Percentiles rank a stretch among this genome's conserved stretches.
Evolutionary conservation across 2,797 vertebrate genomes (phyloP).

Genomic region (Merluccius polli): DNA sequence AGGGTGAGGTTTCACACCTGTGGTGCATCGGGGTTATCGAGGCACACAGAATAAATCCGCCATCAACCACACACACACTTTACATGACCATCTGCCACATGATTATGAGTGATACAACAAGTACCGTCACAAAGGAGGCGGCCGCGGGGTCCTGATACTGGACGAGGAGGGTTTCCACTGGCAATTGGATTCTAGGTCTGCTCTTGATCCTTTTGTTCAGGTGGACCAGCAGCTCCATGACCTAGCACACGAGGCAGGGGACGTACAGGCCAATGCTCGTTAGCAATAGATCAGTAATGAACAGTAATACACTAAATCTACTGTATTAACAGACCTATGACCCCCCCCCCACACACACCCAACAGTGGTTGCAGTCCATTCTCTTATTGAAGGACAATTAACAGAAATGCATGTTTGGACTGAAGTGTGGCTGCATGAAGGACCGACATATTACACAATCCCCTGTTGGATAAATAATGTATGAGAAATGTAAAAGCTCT

Average conservation of each 20-base stretch:
- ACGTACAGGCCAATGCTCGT: not conserved
- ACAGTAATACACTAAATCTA: not conserved
- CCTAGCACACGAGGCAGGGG: conserved; percentile 63
- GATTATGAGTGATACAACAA: conserved; percentile 13
- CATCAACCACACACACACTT: too few species aligned
- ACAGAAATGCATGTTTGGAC: not conserved
- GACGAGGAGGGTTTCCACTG: conserved; percentile 93
- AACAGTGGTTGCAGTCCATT: not conserved
- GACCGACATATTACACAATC: not conserved
- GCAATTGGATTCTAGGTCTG: conserved; percentile 94
- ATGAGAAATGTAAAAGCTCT: not conserved
- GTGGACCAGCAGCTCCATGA: conserved; percentile 98
- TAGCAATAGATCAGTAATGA: not conserved
- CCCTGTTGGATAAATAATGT: not conserved
- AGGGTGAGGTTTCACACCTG: too few species aligned
- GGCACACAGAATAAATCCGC: too few species aligned
- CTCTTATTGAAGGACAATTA: not conserved
- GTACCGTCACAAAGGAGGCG: conserved; percentile 95
- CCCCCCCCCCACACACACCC: too few species aligned
- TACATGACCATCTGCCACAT: not conserved
- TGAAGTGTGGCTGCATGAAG: not conserved
- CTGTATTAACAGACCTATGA: not conserved
- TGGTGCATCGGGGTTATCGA: too few species aligned
- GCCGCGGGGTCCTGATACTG: conserved; percentile 98
- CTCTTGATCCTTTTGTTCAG: conserved; percentile 98